A percentile compares a stretch with the other conserved stretches of the same genome.
phyloP scores from a whole-genome alignment of 2,797 vertebrate genomes.

The Zalophus californianus region DNA sequence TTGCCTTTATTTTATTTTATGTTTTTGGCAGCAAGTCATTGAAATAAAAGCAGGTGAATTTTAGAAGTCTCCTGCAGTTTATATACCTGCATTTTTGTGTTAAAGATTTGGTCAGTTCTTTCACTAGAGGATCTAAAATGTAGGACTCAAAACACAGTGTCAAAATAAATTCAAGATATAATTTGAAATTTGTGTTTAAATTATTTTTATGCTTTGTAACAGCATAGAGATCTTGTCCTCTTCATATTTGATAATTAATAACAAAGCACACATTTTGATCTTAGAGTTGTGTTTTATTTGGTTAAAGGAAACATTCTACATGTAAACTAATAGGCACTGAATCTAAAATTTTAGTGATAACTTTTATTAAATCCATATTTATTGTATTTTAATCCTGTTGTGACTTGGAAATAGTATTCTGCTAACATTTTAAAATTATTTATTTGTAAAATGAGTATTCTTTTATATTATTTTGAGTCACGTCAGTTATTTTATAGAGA shows the following conservation, averaged over 20 bases:
- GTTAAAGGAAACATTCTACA: conserved; percentile 36
- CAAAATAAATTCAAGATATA: conserved; percentile 62
- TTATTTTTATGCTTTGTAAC: conserved; percentile 62
- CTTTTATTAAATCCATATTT: background rate
- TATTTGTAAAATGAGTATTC: conserved; percentile 48
- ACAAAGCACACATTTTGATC: conserved; percentile 30
- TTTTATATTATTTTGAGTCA: conserved; percentile 45
- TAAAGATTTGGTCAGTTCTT: conserved; percentile 60
- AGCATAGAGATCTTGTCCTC: background rate
- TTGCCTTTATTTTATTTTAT: conserved; percentile 65
- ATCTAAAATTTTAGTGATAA: conserved; percentile 51
- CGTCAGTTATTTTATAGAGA: background rate
- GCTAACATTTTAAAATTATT: conserved; percentile 54
- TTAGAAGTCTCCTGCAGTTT: conserved; percentile 50
- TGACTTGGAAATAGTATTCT: conserved; percentile 55
- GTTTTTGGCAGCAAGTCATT: background rate
- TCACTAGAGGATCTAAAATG: conserved; percentile 53
- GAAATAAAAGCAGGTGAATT: conserved; percentile 60
- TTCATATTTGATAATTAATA: conserved; percentile 48
- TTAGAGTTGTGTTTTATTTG: conserved; percentile 45
- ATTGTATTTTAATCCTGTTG: conserved; percentile 47
- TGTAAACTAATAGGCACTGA: conserved; percentile 7
- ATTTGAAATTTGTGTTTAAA: conserved; percentile 64
- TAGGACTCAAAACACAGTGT: background rate
- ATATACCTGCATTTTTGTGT: conserved; percentile 31